phyloP scores from a whole-genome alignment of 2,888 invertebrate species.

The Amphipyra berbera region DNA sequence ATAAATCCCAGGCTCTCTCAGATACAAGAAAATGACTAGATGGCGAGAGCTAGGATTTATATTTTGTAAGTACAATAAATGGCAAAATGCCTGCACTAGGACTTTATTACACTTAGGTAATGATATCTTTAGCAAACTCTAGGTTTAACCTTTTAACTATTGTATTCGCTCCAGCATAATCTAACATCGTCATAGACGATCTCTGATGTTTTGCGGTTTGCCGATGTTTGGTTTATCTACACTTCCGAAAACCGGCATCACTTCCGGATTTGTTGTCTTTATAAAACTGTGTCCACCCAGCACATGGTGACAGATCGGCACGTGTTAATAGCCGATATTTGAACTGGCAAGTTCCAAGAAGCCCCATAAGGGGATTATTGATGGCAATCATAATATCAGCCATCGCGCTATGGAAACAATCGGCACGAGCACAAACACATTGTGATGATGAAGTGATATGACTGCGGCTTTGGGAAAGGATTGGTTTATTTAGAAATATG shows the following conservation, averaged over 20 bases:
- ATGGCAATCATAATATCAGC: constrained; percentile 27
- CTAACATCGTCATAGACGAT: too few relatives aligned
- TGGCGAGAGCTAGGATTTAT: too few relatives aligned
- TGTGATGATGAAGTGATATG: neutral
- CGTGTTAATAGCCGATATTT: constrained; percentile 14
- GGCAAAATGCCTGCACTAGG: too few relatives aligned
- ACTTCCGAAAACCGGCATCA: neutral
- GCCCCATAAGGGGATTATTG: neutral
- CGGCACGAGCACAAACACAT: constrained; percentile 24
- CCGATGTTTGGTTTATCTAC: too few relatives aligned
- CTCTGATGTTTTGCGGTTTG: too few relatives aligned
- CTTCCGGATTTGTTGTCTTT: neutral
- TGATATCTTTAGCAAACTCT: too few relatives aligned
- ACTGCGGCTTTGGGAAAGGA: neutral
- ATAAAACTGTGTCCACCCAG: neutral
- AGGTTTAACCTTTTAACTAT: too few relatives aligned
- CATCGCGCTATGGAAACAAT: constrained; percentile 17
- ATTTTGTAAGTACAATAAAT: too few relatives aligned
- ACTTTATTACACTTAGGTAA: too few relatives aligned
- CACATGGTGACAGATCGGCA: constrained; percentile 23
- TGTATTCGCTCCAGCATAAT: too few relatives aligned
- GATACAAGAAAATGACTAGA: too few relatives aligned
- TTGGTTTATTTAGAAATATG: neutral
- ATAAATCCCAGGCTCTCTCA: too few relatives aligned
- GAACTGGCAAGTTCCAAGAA: constrained; percentile 23